Percentiles rank a stretch among this genome's conserved stretches.
phyloP scores from a whole-genome alignment of 2,113 vertebrate species.

The Austrofundulus limnaeus region DNA sequence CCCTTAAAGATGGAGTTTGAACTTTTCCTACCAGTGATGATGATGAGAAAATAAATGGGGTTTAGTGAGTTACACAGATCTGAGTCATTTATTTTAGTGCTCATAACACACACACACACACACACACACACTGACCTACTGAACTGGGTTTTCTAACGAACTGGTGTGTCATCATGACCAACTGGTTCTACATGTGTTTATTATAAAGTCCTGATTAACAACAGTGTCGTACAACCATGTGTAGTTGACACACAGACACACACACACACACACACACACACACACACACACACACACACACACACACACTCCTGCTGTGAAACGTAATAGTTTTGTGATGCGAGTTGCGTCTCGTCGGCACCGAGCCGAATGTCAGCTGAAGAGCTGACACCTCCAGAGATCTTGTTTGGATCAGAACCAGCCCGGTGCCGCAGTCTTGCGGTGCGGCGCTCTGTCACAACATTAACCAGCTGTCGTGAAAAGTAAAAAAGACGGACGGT shows the following conservation, averaged over 20 bases:
- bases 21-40: slow-evolving; percentile 5
- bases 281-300: too few species aligned
- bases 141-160: slow-evolving; percentile 40
- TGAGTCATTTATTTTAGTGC: slow-evolving; percentile 34
- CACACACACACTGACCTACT: slow-evolving; percentile 31
- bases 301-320: too few species aligned
- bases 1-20: too few species aligned
- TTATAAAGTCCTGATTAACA: slow-evolving; percentile 56
- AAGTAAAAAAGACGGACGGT: not conserved
- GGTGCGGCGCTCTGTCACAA: slow-evolving; percentile 14
- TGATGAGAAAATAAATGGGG: too few species aligned
- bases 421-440: slow-evolving; percentile 33
- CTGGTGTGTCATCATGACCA: slow-evolving; percentile 48
- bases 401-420: slow-evolving; percentile 10
- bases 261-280: not conserved
- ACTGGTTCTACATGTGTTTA: slow-evolving; percentile 50
- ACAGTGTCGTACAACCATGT: slow-evolving; percentile 20
- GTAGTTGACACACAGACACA: slow-evolving; percentile 19
- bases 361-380: slow-evolving; percentile 27
- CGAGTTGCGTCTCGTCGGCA: too few species aligned
- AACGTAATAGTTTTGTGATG: too few species aligned
- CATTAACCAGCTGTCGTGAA: not conserved
- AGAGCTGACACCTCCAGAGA: slow-evolving; percentile 15
- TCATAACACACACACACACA: slow-evolving; percentile 29
- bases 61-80: slow-evolving; percentile 8